Conservation (phyloP, 2,797 vertebrate genomes). For the Onychomys arenicola region DNA sequence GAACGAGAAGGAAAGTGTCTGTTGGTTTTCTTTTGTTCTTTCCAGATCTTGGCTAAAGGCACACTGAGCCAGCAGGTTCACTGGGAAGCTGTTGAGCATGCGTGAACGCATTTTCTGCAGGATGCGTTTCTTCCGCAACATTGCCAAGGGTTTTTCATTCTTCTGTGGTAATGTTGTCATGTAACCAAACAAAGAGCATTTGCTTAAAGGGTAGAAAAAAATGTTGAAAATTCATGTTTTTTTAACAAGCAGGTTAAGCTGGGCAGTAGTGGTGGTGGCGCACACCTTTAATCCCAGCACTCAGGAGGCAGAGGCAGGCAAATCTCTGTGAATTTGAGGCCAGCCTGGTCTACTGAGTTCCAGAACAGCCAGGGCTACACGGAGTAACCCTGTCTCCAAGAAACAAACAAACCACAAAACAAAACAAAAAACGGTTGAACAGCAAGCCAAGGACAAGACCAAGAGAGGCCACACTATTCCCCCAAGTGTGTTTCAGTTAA, state of each 20-base stretch:
- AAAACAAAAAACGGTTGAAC: conserved; percentile 65
- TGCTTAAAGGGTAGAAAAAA: conserved; percentile 78
- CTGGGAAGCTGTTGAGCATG: conserved; percentile 79
- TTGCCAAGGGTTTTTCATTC: conserved; percentile 77
- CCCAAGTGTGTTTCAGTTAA: conserved; percentile 58
- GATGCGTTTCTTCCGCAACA: conserved; percentile 79
- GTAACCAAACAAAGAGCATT: conserved; percentile 76
- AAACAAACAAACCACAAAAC: background rate
- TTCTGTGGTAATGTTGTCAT: conserved; percentile 71
- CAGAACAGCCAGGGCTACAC: background rate
- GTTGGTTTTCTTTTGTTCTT: conserved; percentile 82
- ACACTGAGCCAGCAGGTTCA: conserved; percentile 79
- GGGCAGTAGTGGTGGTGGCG: background rate
- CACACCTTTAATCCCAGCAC: background rate
- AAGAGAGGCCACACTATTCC: conserved; percentile 32
- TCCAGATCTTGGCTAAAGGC: conserved; percentile 80
- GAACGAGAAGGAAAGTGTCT: conserved; percentile 73
- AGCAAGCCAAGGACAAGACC: conserved; percentile 59
- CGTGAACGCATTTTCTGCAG: conserved; percentile 68
- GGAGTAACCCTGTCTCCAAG: background rate
- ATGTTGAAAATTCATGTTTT: conserved; percentile 74
- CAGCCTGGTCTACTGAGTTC: background rate
- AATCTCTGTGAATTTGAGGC: no score
- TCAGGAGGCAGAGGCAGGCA: background rate
- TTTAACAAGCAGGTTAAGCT: conserved; percentile 72